A percentile compares a stretch with the other conserved stretches of the same genome.
These are phyloP conservation scores for Platyrinchus mystaceus DNA, from an alignment of 2,797 vertebrate genomes.

Conservation along the genomic window DNA sequence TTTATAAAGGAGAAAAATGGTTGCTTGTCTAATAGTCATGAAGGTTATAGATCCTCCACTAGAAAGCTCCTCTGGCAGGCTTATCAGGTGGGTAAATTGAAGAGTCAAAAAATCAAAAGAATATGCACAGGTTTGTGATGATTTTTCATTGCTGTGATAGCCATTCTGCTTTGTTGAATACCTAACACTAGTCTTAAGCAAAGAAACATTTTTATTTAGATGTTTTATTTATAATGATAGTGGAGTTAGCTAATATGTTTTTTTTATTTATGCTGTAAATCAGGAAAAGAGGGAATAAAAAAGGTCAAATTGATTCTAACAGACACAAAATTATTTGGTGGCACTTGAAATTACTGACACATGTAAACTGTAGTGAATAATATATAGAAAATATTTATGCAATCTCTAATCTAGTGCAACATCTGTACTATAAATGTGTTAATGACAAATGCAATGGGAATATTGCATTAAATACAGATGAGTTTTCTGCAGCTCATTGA, in stretches of 20 bases:
- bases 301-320: not conserved
- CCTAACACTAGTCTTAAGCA: not conserved
- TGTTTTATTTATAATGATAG: not conserved
- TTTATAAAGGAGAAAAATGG: not conserved
- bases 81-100: not conserved
- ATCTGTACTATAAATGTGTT: not conserved
- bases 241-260: not conserved
- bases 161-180: not conserved
- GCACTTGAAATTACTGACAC: not conserved
- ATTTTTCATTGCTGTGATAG: not conserved
- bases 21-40: not conserved
- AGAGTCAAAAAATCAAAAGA: not conserved
- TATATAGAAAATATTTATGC: not conserved
- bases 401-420: not conserved
- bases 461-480: not conserved
- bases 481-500: not conserved
- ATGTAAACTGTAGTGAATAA: not conserved
- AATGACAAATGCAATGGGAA: not conserved
- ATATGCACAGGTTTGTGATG: not conserved
- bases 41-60: not conserved
- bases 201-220: not conserved
- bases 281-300: not conserved
- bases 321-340: not conserved
- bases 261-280: not conserved
- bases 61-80: not conserved